phyloP scores from a whole-genome alignment of 2,888 invertebrate species.

The Rhimphoctona megacephalus region DNA sequence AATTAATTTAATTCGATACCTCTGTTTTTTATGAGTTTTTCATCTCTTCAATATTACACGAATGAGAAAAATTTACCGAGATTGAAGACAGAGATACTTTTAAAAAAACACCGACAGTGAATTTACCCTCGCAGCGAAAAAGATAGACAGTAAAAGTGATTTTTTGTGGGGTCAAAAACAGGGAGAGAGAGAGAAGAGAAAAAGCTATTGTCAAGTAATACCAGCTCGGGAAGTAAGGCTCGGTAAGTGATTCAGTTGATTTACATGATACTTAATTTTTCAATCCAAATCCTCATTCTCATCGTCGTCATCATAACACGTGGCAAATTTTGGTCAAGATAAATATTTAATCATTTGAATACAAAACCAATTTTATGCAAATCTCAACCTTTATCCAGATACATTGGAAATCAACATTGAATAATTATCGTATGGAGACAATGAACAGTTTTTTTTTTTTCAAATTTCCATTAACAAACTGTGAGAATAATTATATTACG shows the following conservation, averaged over 20 bases:
- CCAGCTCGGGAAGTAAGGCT: constrained; percentile 52
- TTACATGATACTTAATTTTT: constrained; percentile 3
- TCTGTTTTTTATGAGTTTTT: not conserved
- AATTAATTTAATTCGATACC: not conserved
- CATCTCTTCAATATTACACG: not conserved
- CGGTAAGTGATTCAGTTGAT: constrained; percentile 54
- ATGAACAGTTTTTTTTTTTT: not conserved
- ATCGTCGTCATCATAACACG: not conserved
- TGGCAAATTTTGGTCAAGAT: constrained; percentile 1
- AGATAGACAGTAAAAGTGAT: constrained; percentile 61
- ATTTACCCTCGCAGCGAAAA: constrained; percentile 30
- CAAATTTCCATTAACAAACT: not conserved
- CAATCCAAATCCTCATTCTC: not conserved
- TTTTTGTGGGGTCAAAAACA: constrained; percentile 47
- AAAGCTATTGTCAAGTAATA: constrained; percentile 1
- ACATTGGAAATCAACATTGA: constrained; percentile 22
- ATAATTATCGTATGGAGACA: not conserved
- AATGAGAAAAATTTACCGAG: constrained; percentile 23
- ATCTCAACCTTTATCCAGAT: constrained; percentile 14
- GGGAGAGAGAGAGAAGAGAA: not conserved
- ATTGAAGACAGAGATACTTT: constrained; percentile 18
- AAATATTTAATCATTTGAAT: constrained; percentile 13
- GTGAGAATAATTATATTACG: not conserved
- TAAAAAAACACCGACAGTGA: constrained; percentile 46
- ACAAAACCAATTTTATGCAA: constrained; percentile 17